Evolutionary conservation across 2,113 vertebrate species (phyloP).

Genomic region (Plecotus auritus): DNA sequence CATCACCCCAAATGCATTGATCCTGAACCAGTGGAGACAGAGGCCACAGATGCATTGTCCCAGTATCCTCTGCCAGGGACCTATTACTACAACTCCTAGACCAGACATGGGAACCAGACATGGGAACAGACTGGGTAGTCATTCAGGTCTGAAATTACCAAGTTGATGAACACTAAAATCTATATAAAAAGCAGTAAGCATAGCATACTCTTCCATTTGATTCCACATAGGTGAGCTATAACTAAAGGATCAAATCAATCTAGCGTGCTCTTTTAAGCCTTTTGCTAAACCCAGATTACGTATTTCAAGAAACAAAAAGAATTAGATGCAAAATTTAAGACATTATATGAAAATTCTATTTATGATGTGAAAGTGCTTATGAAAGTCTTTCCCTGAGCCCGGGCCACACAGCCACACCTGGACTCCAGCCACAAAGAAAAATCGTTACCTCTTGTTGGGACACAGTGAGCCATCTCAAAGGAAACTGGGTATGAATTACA

Average conservation of each 20-base stretch:
- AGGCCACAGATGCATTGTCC: not conserved
- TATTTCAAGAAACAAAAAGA: constrained; percentile 5
- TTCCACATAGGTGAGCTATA: not conserved
- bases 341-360: not conserved
- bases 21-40: not conserved
- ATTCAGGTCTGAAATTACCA: not conserved
- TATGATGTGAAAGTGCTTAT: not conserved
- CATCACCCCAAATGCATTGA: not conserved
- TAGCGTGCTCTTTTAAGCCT: not conserved
- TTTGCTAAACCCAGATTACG: not conserved
- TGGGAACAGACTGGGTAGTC: not conserved
- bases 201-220: not conserved
- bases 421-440: not conserved
- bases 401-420: constrained; percentile 34
- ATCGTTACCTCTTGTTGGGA: not conserved
- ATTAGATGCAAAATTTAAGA: constrained; percentile 27
- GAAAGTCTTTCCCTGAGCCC: not conserved
- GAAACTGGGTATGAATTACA: not conserved
- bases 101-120: not conserved
- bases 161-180: not conserved
- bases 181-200: not conserved
- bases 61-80: not conserved
- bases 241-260: not conserved
- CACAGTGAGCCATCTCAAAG: not conserved
- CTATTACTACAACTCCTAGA: not conserved